A percentile compares a stretch with the other conserved stretches of the same genome.
These are phyloP conservation scores for Pampusana beccarii DNA, from an alignment of 2,113 vertebrate species.

Conservation along the genomic window DNA sequence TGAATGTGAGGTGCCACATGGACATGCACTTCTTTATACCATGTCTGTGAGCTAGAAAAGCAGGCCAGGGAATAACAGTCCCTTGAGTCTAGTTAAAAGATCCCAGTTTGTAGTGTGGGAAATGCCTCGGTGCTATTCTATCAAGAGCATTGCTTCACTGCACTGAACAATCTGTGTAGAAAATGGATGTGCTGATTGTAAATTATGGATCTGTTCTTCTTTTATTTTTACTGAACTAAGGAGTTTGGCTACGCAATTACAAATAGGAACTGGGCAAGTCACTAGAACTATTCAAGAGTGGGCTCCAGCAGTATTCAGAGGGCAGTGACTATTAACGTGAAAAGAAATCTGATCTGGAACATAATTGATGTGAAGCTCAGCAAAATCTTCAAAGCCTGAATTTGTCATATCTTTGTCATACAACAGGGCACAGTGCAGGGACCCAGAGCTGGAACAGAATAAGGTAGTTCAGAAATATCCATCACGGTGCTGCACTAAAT, in stretches of 20 bases:
- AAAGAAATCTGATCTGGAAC: neutral
- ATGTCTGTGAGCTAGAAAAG: neutral
- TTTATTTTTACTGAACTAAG: neutral
- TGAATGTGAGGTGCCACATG: neutral
- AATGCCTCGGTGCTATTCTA: neutral
- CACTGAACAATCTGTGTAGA: neutral
- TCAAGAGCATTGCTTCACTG: neutral
- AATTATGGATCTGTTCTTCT: neutral
- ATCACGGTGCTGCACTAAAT: neutral
- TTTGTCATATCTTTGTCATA: neutral
- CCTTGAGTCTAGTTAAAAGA: neutral
- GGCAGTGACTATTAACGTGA: neutral
- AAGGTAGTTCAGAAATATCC: neutral
- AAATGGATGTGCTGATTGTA: neutral
- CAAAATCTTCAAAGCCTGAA: neutral
- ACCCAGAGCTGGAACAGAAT: neutral
- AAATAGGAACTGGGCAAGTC: neutral
- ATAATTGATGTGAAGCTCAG: rapidly evolving
- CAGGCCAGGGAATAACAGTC: neutral
- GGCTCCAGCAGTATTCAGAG: neutral
- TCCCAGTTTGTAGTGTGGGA: neutral
- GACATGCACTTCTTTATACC: neutral
- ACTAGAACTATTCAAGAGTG: neutral
- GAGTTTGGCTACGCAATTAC: neutral
- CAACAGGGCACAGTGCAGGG: neutral